Conservation (phyloP, 2,888 invertebrate species). For the Aleiodes alternator region DNA sequence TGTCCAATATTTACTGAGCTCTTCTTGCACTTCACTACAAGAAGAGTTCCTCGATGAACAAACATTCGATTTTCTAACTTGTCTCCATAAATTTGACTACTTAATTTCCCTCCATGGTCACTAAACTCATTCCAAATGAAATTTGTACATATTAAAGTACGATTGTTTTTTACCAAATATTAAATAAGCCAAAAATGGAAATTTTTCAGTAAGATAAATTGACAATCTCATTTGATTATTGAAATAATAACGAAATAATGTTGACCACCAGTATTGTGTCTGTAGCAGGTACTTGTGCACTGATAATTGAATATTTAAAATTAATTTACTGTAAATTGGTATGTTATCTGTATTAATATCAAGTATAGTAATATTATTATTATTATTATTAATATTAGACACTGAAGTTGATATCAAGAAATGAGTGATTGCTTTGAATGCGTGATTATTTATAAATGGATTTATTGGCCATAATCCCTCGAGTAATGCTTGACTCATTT, state of each 20-base stretch:
- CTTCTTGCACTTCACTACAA: too few relatives aligned
- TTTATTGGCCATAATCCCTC: conserved; percentile 84
- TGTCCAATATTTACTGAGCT: too few relatives aligned
- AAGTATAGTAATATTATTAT: conserved; percentile 12
- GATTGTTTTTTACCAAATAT: conserved; percentile 81
- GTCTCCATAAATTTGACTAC: too few relatives aligned
- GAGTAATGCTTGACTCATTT: conserved; percentile 81
- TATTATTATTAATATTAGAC: conserved; percentile 68
- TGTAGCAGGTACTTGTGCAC: conserved; percentile 71
- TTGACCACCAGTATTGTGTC: conserved; percentile 67
- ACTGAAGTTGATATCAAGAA: conserved; percentile 74
- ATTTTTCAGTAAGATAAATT: conserved; percentile 81
- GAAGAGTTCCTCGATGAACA: too few relatives aligned
- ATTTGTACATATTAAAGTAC: conserved; percentile 77
- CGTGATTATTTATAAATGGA: conserved; percentile 79
- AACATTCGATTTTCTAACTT: too few relatives aligned
- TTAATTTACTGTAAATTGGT: conserved; percentile 68
- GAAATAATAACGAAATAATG: conserved; percentile 79
- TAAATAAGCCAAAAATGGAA: conserved; percentile 83
- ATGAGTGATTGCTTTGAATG: conserved; percentile 79
- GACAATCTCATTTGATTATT: conserved; percentile 80
- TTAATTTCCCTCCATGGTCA: too few relatives aligned
- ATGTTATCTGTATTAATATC: conserved; percentile 51
- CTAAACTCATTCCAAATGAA: conserved; percentile 57
- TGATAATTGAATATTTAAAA: conserved; percentile 70